phyloP scores from a whole-genome alignment of 1,140 invertebrate species.

The Drosophila ogumai region DNA sequence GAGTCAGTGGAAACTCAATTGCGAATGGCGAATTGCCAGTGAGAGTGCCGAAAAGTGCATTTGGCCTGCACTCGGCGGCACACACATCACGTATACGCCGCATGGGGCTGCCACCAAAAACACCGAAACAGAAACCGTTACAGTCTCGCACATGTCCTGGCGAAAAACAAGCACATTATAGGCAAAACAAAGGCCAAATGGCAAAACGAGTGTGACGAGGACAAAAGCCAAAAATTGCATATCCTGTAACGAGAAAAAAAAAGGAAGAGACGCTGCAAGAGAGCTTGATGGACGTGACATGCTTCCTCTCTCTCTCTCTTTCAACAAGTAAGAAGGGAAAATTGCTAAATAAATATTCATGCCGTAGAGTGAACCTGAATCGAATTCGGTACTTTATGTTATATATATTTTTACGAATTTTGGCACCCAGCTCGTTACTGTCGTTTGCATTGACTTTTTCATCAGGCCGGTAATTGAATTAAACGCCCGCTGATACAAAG shows the following conservation, averaged over 20 bases:
- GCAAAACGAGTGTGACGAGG: slow-evolving; percentile 38
- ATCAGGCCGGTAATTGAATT: slow-evolving; percentile 67
- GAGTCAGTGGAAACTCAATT: slow-evolving; percentile 44
- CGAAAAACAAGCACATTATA: slow-evolving; percentile 47
- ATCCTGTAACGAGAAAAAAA: slow-evolving; percentile 7
- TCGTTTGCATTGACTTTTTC: slow-evolving; percentile 36
- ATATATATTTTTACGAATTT: slow-evolving; percentile 9
- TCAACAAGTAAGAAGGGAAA: slow-evolving; percentile 27
- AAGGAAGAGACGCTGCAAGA: background rate
- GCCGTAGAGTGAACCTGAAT: slow-evolving; percentile 24
- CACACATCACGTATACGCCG: slow-evolving; percentile 47
- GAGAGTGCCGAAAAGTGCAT: slow-evolving; percentile 42
- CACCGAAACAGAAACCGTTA: slow-evolving; percentile 4
- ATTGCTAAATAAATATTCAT: slow-evolving; percentile 71
- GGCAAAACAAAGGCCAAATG: slow-evolving; percentile 45
- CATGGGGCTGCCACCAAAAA: slow-evolving; percentile 22
- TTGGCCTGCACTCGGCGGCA: slow-evolving; percentile 11
- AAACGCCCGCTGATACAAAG: slow-evolving; percentile 38
- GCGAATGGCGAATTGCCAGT: slow-evolving; percentile 20
- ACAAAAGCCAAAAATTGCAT: slow-evolving; percentile 55
- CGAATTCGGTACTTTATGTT: slow-evolving; percentile 26
- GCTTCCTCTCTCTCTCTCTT: background rate
- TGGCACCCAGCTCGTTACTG: background rate
- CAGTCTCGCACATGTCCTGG: slow-evolving; percentile 32
- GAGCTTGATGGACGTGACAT: slow-evolving; percentile 46